phyloP scores from a whole-genome alignment of 2,797 vertebrate species.

The Dermochelys coriacea region DNA sequence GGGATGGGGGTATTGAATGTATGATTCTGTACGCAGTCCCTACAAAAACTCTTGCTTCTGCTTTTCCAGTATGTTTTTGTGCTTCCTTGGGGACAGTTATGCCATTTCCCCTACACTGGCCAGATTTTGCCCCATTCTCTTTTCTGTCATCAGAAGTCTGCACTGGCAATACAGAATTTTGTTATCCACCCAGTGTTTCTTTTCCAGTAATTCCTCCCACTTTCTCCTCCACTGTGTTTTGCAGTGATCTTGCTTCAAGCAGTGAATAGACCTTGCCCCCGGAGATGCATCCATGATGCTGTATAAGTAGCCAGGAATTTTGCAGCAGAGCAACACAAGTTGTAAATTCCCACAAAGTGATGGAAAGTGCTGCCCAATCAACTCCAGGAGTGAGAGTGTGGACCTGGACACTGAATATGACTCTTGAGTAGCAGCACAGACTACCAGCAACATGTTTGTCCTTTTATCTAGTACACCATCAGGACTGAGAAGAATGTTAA shows the following conservation, averaged over 20 bases:
- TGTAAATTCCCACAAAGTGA: background rate
- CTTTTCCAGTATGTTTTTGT: background rate
- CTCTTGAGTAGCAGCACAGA: fast-evolving
- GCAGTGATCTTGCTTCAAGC: background rate
- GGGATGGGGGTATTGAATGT: background rate
- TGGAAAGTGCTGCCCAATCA: background rate
- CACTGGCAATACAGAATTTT: background rate
- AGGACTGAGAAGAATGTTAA: fast-evolving
- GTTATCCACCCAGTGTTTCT: background rate
- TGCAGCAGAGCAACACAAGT: background rate
- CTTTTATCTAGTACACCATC: background rate
- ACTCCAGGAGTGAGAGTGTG: background rate
- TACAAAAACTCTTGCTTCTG: background rate
- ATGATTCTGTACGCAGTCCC: background rate
- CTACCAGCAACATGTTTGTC: background rate
- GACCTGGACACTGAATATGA: background rate
- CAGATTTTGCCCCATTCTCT: background rate
- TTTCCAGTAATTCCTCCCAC: background rate
- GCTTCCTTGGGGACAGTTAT: background rate
- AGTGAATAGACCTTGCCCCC: background rate
- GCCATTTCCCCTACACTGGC: background rate
- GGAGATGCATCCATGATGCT: background rate
- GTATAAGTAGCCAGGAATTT: background rate
- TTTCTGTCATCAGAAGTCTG: background rate
- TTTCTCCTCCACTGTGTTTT: background rate